Percentiles rank a stretch among this genome's conserved stretches.
These are phyloP conservation scores for Graphium colonna DNA, from an alignment of 2,888 invertebrate species.

Conservation along the genomic window DNA sequence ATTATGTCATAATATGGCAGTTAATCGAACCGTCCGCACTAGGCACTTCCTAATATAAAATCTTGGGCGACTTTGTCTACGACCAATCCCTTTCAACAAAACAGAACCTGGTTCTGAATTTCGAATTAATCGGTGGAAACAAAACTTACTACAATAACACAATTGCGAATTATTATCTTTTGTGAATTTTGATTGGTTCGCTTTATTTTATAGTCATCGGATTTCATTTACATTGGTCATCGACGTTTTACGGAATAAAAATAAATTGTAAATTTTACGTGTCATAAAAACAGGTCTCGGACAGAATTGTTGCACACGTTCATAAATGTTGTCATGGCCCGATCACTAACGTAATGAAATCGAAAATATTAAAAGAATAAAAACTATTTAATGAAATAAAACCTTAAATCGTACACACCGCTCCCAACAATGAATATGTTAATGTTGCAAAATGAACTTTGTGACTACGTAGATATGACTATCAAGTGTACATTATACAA, in stretches of 20 bases:
- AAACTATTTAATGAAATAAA: constrained; percentile 55
- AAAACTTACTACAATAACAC: constrained; percentile 39
- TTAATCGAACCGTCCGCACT: constrained; percentile 75
- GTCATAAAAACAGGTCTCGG: constrained; percentile 58
- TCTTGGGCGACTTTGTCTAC: constrained; percentile 53
- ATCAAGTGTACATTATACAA: constrained; percentile 53
- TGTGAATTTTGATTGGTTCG: constrained; percentile 8
- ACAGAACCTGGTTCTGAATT: constrained; percentile 70
- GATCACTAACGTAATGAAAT: constrained; percentile 70
- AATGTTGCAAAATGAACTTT: constrained; percentile 63
- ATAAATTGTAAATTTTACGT: constrained; percentile 16
- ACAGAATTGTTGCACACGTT: constrained; percentile 56
- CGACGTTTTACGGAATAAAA: constrained; percentile 24
- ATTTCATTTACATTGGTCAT: constrained; percentile 8
- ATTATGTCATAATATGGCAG: constrained; percentile 80
- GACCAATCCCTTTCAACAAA: constrained; percentile 46
- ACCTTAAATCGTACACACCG: constrained; percentile 69
- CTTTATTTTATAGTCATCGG: neutral
- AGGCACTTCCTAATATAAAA: constrained; percentile 56
- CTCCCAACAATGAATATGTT: constrained; percentile 67
- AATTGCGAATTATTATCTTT: constrained; percentile 20
- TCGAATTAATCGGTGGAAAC: constrained; percentile 72
- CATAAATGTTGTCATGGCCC: constrained; percentile 67
- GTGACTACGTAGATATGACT: constrained; percentile 71
- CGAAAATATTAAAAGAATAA: constrained; percentile 57